Evolutionary conservation across 1,140 invertebrate species (phyloP).

Genomic region (Lasaia peninsularis): DNA sequence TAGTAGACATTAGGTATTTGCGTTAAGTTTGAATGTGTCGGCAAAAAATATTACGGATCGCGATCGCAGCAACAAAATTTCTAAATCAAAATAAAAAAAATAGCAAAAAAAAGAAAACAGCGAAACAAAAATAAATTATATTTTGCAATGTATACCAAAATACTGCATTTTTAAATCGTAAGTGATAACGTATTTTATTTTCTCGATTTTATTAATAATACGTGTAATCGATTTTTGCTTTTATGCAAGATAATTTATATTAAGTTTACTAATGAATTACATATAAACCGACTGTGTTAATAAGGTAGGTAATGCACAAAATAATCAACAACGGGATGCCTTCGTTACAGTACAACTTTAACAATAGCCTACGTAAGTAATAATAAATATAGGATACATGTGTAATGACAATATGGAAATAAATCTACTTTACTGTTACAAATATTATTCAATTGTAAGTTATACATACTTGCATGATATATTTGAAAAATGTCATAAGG

Average conservation of each 20-base stretch:
- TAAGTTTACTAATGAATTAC: constrained; percentile 57
- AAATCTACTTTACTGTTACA: constrained; percentile 6
- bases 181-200: constrained; percentile 19
- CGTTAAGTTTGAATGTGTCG: constrained; percentile 71
- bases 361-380: constrained; percentile 69
- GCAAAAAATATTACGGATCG: constrained; percentile 44
- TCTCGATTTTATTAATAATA: constrained; percentile 35
- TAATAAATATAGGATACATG: constrained; percentile 38
- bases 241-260: constrained; percentile 53
- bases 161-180: constrained; percentile 58
- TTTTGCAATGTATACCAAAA: constrained; percentile 76
- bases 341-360: constrained; percentile 72
- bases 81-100: constrained; percentile 28
- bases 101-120: constrained; percentile 41
- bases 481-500: background rate
- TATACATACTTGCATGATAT: constrained; percentile 1
- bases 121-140: constrained; percentile 55
- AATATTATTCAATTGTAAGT: constrained; percentile 2
- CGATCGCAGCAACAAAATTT: constrained; percentile 50
- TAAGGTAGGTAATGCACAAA: constrained; percentile 66
- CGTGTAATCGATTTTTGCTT: constrained; percentile 45
- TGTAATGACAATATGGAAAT: constrained; percentile 43
- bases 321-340: constrained; percentile 69
- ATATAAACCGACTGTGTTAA: constrained; percentile 69
- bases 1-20: constrained; percentile 52